These are phyloP conservation scores for Rhorus exstirpatorius DNA, from an alignment of 2,888 invertebrate genomes.

Conservation along the genomic window DNA sequence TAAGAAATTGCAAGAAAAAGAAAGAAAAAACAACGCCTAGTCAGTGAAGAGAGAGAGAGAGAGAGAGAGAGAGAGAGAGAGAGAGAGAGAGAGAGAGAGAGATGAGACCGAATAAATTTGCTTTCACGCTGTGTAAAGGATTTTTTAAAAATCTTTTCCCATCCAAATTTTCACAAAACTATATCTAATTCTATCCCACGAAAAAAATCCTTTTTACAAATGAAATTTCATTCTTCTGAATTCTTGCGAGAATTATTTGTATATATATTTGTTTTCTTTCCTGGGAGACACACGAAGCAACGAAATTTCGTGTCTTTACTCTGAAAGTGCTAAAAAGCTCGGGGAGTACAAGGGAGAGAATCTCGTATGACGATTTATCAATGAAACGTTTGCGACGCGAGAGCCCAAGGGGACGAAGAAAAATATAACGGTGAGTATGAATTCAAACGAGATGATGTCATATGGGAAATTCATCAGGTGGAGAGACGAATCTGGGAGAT, in stretches of 20 bases:
- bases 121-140: slow-evolving; percentile 62
- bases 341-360: not conserved
- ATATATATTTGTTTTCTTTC: slow-evolving; percentile 55
- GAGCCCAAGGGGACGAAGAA: no score
- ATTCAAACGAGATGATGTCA: no score
- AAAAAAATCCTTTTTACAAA: slow-evolving; percentile 25
- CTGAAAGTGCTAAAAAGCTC: slow-evolving; percentile 3
- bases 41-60: slow-evolving; percentile 70
- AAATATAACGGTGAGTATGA: no score
- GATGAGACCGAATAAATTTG: slow-evolving; percentile 72
- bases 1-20: slow-evolving; percentile 66
- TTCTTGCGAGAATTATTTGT: slow-evolving; percentile 46
- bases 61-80: no score
- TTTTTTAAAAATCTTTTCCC: slow-evolving; percentile 17
- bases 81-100: no score
- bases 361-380: not conserved
- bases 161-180: not conserved
- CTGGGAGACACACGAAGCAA: not conserved
- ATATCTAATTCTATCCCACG: slow-evolving; percentile 8
- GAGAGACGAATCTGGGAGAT: no score
- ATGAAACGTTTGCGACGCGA: no score
- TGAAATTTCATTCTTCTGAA: slow-evolving; percentile 11
- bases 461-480: no score
- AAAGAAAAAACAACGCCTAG: no score
- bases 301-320: not conserved